These are phyloP conservation scores for Mesodorylaimus sp. DNA, from an alignment of 2,888 invertebrate genomes.

Conservation along the genomic window DNA sequence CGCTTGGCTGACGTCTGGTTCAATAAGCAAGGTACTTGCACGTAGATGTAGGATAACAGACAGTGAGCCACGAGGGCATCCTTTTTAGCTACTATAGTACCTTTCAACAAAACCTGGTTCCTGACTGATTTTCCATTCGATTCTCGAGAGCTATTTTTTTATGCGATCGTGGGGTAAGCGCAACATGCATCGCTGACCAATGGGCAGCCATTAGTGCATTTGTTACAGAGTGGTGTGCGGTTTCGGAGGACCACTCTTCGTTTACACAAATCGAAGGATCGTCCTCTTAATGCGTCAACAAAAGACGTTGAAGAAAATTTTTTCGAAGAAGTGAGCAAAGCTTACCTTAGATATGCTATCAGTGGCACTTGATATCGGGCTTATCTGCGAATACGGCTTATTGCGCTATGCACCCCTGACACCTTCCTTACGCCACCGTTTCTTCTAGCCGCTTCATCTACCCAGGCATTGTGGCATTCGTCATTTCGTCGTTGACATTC, in stretches of 20 bases:
- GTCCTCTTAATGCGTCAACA: conserved; percentile 56
- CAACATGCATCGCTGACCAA: not conserved
- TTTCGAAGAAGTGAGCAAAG: not conserved
- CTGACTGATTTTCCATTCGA: conserved; percentile 90
- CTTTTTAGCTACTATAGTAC: conserved; percentile 82
- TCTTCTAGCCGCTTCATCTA: conserved; percentile 90
- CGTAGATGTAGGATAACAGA: too few relatives aligned
- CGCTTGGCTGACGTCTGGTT: too few relatives aligned
- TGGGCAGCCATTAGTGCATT: conserved; percentile 48
- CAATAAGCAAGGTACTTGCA: too few relatives aligned
- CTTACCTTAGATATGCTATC: too few relatives aligned
- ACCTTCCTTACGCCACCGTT: too few relatives aligned
- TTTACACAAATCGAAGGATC: conserved; percentile 81
- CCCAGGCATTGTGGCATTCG: conserved; percentile 67
- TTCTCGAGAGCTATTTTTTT: conserved; percentile 81
- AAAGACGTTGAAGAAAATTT: not conserved
- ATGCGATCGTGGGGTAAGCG: conserved; percentile 74
- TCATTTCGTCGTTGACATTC: conserved; percentile 67
- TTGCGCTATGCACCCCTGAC: too few relatives aligned
- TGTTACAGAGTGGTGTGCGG: conserved; percentile 57
- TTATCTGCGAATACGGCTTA: too few relatives aligned
- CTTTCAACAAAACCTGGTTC: conserved; percentile 71
- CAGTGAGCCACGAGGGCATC: too few relatives aligned
- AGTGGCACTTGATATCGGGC: too few relatives aligned
- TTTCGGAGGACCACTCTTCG: conserved; percentile 68